Percentiles rank a stretch among this genome's conserved stretches.
Conservation (phyloP, 2,113 vertebrate species). For the Oenanthe oenanthe region DNA sequence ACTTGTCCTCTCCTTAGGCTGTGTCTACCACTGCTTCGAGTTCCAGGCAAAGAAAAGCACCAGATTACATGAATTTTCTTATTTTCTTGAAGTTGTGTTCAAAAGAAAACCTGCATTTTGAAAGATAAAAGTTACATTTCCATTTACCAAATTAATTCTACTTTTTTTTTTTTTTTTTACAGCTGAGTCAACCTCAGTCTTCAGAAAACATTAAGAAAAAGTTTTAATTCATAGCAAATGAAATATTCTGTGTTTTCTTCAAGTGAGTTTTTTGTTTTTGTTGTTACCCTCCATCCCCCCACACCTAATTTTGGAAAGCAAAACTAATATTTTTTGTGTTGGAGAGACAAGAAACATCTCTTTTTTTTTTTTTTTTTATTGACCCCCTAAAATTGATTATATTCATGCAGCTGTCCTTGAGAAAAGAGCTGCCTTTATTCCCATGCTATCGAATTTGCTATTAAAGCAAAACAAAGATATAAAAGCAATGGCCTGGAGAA, state of each 20-base stretch:
- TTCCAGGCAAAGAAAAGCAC: not conserved
- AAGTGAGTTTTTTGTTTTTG: not conserved
- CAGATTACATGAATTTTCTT: constrained; percentile 26
- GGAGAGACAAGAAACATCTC: not conserved
- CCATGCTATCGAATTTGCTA: constrained; percentile 19
- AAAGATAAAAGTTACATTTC: constrained; percentile 1
- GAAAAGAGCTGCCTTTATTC: not conserved
- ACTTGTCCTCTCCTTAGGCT: not conserved
- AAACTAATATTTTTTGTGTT: not conserved
- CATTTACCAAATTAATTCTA: constrained; percentile 1
- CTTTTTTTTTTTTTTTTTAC: not conserved
- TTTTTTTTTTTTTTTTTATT: not conserved
- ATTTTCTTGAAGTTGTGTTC: not conserved
- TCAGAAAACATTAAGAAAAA: not conserved
- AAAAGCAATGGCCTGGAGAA: not conserved
- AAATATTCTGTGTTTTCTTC: not conserved
- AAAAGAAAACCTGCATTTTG: constrained; percentile 5
- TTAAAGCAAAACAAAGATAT: constrained; percentile 46
- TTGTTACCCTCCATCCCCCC: too few relatives aligned
- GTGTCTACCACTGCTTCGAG: not conserved
- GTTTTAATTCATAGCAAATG: not conserved
- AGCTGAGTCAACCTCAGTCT: not conserved
- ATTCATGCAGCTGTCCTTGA: not conserved
- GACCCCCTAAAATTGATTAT: not conserved
- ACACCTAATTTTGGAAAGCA: not conserved